Conservation (phyloP, 2,888 invertebrate genomes). For the Nasonia oneida region DNA sequence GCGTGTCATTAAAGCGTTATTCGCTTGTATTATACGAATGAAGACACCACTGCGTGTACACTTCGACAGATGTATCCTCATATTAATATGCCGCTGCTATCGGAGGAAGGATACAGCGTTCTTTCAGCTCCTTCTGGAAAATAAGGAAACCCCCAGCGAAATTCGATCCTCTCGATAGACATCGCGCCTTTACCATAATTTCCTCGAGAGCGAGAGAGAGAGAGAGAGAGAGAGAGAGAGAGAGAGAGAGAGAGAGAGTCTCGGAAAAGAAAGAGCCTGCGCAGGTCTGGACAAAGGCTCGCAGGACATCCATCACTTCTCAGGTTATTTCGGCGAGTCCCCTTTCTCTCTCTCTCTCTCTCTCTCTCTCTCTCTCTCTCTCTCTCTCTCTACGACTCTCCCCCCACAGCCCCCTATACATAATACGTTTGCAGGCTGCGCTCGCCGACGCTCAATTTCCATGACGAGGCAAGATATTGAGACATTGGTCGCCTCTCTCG, state of each 20-base stretch:
- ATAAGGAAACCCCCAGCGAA: background rate
- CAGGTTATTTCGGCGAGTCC: slow-evolving; percentile 54
- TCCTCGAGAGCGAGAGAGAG: background rate
- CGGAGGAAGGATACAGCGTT: background rate
- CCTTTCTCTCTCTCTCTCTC: background rate
- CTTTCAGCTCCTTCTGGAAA: background rate
- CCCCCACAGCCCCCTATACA: background rate
- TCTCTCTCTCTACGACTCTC: background rate
- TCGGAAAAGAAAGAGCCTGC: slow-evolving; percentile 17
- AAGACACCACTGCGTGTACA: background rate
- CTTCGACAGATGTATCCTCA: background rate
- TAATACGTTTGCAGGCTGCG: background rate
- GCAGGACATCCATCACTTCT: slow-evolving; percentile 58
- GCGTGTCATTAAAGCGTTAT: slow-evolving; percentile 1
- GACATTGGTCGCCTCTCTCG: slow-evolving; percentile 55
- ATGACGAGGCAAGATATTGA: slow-evolving; percentile 65
- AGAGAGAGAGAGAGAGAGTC: too few relatives aligned
- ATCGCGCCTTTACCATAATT: background rate
- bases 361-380: background rate
- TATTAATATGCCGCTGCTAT: too few relatives aligned
- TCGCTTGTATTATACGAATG: background rate
- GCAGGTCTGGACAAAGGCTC: slow-evolving; percentile 35
- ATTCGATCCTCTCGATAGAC: slow-evolving; percentile 21
- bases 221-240: too few relatives aligned
- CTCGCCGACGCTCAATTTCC: slow-evolving; percentile 56